Conservation (phyloP, 2,113 vertebrate species). For the Manacus vitellinus region DNA sequence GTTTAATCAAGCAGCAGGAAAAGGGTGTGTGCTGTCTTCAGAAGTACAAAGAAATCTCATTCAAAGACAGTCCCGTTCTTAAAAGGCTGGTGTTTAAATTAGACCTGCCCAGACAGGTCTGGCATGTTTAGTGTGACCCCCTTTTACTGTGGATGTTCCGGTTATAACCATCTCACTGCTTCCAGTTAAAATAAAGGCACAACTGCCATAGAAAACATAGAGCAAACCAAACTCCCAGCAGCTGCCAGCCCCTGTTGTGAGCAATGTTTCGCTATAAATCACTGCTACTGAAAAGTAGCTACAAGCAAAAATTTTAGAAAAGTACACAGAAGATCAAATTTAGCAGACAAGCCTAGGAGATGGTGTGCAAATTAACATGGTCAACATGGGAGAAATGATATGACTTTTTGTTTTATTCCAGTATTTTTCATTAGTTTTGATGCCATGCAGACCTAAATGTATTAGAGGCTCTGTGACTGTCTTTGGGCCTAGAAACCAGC, state of each 20-base stretch:
- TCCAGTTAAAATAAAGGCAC: conserved; percentile 62
- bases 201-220: conserved; percentile 9
- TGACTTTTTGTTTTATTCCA: background rate
- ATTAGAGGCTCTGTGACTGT: background rate
- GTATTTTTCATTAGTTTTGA: background rate
- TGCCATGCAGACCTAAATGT: background rate
- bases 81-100: conserved; percentile 60
- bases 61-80: conserved; percentile 61
- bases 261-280: background rate
- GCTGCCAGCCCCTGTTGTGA: background rate
- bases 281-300: background rate
- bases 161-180: conserved; percentile 58
- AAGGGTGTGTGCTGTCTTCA: conserved; percentile 68
- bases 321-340: background rate
- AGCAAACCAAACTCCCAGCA: background rate
- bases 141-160: conserved; percentile 58
- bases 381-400: background rate
- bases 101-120: conserved; percentile 72
- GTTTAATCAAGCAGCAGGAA: conserved; percentile 70
- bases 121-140: conserved; percentile 61
- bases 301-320: background rate
- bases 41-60: conserved; percentile 68
- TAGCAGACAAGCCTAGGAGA: background rate
- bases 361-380: background rate
- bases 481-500: background rate